Percentiles rank a stretch among this genome's conserved stretches.
phyloP scores from a whole-genome alignment of 2,888 invertebrate genomes.

The Brachypalpus laphriformis region DNA sequence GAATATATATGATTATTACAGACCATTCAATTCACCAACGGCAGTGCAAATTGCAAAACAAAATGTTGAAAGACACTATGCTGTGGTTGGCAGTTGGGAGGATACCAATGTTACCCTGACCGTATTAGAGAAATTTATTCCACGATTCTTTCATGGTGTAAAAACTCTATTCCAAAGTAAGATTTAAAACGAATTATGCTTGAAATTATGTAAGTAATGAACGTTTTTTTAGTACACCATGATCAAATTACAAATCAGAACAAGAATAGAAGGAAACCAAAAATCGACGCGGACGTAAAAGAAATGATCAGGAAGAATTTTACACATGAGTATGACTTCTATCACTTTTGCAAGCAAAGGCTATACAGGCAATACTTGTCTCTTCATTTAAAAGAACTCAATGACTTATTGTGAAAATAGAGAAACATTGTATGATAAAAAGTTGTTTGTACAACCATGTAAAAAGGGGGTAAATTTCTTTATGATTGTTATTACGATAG shows the following conservation, averaged over 20 bases:
- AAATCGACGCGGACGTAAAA: slow-evolving; percentile 91
- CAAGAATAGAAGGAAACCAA: slow-evolving; percentile 92
- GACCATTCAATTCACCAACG: slow-evolving; percentile 92
- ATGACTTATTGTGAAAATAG: background rate
- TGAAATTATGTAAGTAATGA: background rate
- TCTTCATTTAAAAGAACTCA: slow-evolving; percentile 71
- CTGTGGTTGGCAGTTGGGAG: slow-evolving; percentile 94
- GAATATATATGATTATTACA: slow-evolving; percentile 81
- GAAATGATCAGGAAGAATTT: slow-evolving; percentile 92
- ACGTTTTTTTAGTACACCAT: slow-evolving; percentile 76
- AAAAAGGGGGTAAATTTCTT: too few species aligned
- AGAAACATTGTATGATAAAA: background rate
- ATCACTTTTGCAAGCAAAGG: slow-evolving; percentile 93
- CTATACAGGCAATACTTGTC: slow-evolving; percentile 87
- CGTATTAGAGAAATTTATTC: slow-evolving; percentile 92
- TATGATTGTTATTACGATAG: too few species aligned
- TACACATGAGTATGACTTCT: slow-evolving; percentile 94
- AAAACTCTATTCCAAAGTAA: slow-evolving; percentile 89
- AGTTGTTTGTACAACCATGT: too few species aligned
- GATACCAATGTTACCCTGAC: slow-evolving; percentile 92
- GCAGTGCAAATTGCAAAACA: slow-evolving; percentile 92
- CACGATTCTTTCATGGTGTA: slow-evolving; percentile 91
- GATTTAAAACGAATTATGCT: slow-evolving; percentile 75
- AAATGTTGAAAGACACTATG: slow-evolving; percentile 92
- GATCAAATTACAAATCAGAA: slow-evolving; percentile 86